phyloP scores from a whole-genome alignment of 2,888 invertebrate species.

The Microchrysa polita region DNA sequence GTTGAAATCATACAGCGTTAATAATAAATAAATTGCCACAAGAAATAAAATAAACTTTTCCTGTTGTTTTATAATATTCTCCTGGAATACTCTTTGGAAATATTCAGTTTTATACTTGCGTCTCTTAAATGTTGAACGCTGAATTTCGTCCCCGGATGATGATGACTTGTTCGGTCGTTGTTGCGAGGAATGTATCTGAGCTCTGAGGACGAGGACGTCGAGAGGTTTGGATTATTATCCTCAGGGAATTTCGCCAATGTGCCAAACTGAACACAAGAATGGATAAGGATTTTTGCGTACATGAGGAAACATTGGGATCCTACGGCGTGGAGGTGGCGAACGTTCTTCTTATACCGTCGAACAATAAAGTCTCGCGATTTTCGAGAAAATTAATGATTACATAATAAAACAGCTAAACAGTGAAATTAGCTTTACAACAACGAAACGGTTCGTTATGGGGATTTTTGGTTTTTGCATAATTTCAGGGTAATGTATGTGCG shows the following conservation, averaged over 20 bases:
- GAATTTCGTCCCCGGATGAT: neutral
- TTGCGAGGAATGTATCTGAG: conserved; percentile 28
- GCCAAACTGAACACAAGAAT: conserved; percentile 26
- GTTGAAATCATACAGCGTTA: conserved; percentile 54
- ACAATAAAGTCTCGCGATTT: conserved; percentile 43
- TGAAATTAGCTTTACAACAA: conserved; percentile 44
- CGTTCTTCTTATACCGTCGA: conserved; percentile 18
- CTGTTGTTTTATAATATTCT: conserved; percentile 47
- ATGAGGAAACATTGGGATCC: too few relatives aligned
- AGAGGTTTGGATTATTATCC: conserved; percentile 42
- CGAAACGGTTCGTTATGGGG: neutral
- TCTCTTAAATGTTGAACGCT: too few relatives aligned
- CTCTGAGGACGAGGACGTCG: too few relatives aligned
- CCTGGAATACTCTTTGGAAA: conserved; percentile 18
- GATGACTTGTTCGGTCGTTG: conserved; percentile 5
- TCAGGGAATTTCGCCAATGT: conserved; percentile 39
- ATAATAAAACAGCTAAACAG: conserved; percentile 45
- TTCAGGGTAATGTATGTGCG: neutral
- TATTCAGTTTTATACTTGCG: conserved; percentile 13
- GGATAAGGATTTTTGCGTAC: conserved; percentile 4
- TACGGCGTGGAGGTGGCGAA: too few relatives aligned
- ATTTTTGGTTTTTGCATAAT: neutral
- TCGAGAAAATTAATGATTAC: conserved; percentile 44
- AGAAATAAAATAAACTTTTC: conserved; percentile 55
- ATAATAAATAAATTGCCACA: conserved; percentile 55